Conservation (phyloP, 2,888 invertebrate species). For the Lumbricus terrestris region DNA sequence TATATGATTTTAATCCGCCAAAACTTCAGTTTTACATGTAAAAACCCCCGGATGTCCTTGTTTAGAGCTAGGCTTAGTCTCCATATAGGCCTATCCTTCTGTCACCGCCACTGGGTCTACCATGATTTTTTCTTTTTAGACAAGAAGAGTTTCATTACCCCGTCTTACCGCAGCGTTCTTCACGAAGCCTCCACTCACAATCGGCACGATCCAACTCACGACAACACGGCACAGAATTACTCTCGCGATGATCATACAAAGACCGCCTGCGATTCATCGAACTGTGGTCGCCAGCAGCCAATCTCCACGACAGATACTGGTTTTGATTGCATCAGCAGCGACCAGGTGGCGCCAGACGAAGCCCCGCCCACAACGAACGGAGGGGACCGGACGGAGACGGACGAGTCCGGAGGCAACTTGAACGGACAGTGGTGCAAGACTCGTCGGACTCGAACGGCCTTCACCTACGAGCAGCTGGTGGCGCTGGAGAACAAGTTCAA, state of each 20-base stretch:
- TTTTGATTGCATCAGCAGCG: neutral
- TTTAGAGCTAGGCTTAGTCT: no score
- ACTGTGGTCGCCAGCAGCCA: neutral
- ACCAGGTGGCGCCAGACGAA: neutral
- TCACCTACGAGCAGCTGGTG: conserved; percentile 94
- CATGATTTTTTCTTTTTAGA: neutral
- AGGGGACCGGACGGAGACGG: neutral
- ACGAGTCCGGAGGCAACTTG: neutral
- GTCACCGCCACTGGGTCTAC: no score
- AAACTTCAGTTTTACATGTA: no score
- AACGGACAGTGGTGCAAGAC: conserved; percentile 66
- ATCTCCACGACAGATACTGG: neutral
- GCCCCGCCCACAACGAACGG: neutral
- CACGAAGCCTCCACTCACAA: neutral
- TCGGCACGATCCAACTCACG: neutral
- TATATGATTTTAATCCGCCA: no score
- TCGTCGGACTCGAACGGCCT: conserved; percentile 88
- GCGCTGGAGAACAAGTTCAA: conserved; percentile 98
- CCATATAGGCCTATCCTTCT: no score
- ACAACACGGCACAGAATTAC: neutral
- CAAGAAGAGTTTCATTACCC: neutral
- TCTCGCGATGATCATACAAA: neutral
- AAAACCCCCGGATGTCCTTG: no score
- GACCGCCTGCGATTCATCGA: neutral
- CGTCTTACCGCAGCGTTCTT: neutral